phyloP scores from a whole-genome alignment of 1,140 invertebrate genomes.

The Aphelenchoides fujianensis region DNA sequence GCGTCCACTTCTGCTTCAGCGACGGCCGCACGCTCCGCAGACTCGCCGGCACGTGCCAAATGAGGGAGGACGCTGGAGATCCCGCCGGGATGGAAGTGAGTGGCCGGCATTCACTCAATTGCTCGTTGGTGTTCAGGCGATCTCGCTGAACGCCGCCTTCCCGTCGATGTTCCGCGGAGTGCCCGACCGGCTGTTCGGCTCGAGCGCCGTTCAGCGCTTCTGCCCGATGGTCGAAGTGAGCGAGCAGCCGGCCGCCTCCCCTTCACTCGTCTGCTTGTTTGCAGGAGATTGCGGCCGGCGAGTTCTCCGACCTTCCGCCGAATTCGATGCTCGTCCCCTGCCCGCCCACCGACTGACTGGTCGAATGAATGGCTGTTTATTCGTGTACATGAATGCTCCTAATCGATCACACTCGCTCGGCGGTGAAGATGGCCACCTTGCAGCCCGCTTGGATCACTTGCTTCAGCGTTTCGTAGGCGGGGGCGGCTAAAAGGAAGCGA shows the following conservation, averaged over 20 bases:
- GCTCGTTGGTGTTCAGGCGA: not conserved
- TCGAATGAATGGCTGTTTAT: not conserved
- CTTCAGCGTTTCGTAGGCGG: slow-evolving; percentile 80
- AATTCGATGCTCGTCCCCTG: not conserved
- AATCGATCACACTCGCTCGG: slow-evolving; percentile 73
- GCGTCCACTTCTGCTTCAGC: slow-evolving; percentile 15
- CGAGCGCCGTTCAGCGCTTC: slow-evolving; percentile 8
- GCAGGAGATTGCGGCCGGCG: slow-evolving; percentile 21
- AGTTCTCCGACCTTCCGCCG: not conserved
- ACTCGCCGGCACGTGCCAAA: slow-evolving; percentile 6
- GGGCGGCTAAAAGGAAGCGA: too few species aligned
- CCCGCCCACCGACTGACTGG: too few species aligned
- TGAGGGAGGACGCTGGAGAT: not conserved
- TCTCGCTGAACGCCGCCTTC: slow-evolving; percentile 12
- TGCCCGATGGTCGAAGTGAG: slow-evolving; percentile 24
- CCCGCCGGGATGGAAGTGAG: slow-evolving; percentile 1
- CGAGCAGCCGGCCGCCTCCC: not conserved
- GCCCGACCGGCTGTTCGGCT: slow-evolving; percentile 10
- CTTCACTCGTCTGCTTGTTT: not conserved
- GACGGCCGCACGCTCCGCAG: not conserved
- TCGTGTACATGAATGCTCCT: not conserved
- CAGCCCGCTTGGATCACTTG: slow-evolving; percentile 86
- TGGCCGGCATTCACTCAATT: not conserved
- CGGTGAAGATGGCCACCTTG: slow-evolving; percentile 86
- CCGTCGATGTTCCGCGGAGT: not conserved